Evolutionary conservation across 2,888 invertebrate species (phyloP), one percentile per base, ranked within the genome.

Genomic region (Malthinus seriepunctatus): DNA sequence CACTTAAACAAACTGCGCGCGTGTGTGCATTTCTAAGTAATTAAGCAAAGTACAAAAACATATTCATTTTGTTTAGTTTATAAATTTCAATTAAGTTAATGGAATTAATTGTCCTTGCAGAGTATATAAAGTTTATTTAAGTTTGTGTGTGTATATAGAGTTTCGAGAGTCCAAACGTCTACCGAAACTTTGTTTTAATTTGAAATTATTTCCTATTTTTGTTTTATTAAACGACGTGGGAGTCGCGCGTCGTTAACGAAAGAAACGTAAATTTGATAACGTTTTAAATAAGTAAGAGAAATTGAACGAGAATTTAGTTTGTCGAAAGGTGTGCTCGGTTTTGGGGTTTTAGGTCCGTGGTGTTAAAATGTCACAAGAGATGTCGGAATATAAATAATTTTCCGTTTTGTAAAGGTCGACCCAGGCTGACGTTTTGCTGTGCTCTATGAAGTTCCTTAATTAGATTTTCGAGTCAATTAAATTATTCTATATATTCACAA

Each of bases 391-490:
- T 60, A 55, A 60, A 60, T 60, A 60, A 60, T 51, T 60, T 42
- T 51, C 48, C 51, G 49, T 37, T 34, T 38, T 32, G 55, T 14
- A 60, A 53, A 53, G 60, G 55, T 55, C 60, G 60, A 55, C 55
- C 60, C 9, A 11, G 7, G 23, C 47, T 51, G 60, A 47, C 60
- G 56, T 48, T 51, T 55, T 50, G 37, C 55, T 34, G 15, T 51
- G 51, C 47, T 51, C 51, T 55, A 54, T 60, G 60, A 55, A 51
- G 60, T 60, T 56, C 37, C 51, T 56, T 60, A 60, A 60, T 60
- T 60, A 49, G 51, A 56, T 60, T 60, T 60, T 60, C 60, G 51
- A 55, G 37, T 56, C 60, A 60, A 60, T 60, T 60, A 56, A 56
- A 60, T 60, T 60, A 60, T 47, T 42, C 51, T 55, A 51, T 60